A percentile compares a stretch with the other conserved stretches of the same genome.
Conservation (phyloP, 2,888 invertebrate genomes). For the Cheilosia pagana region DNA sequence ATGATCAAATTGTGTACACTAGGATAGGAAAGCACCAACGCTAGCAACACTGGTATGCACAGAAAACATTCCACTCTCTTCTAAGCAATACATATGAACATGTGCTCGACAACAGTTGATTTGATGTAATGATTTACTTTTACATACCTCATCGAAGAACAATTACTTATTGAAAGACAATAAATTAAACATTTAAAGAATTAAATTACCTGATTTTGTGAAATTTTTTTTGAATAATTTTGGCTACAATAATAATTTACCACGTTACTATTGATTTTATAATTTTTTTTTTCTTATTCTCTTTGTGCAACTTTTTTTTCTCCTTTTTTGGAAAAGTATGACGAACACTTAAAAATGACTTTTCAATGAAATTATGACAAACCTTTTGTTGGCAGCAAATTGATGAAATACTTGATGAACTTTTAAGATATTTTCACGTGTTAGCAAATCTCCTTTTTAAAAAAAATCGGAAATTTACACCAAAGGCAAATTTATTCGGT, state of each 20-base stretch:
- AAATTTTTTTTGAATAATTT: not conserved
- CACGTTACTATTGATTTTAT: constrained; percentile 65
- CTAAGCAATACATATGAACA: constrained; percentile 39
- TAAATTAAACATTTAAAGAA: constrained; percentile 7
- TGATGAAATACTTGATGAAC: constrained; percentile 37
- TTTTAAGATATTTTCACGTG: constrained; percentile 55
- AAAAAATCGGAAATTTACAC: constrained; percentile 63
- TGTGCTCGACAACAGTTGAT: constrained; percentile 74
- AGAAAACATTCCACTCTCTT: constrained; percentile 22
- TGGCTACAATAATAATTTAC: constrained; percentile 20
- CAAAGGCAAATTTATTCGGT: constrained; percentile 71
- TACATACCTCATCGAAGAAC: constrained; percentile 2
- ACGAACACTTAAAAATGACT: constrained; percentile 8
- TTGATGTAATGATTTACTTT: constrained; percentile 38
- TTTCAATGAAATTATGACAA: constrained; percentile 32
- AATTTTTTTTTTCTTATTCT: constrained; percentile 7
- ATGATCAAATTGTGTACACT: not conserved
- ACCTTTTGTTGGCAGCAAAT: constrained; percentile 58
- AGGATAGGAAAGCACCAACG: constrained; percentile 4
- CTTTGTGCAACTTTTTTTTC: constrained; percentile 43
- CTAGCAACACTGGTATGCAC: not conserved
- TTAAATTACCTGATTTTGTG: not conserved
- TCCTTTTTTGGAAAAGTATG: constrained; percentile 49
- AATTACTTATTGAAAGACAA: not conserved
- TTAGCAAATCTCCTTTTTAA: constrained; percentile 47